Evolutionary conservation across 1,140 invertebrate species (phyloP), one percentile per base, ranked within the genome.

Genomic region (Aricia agestis): DNA sequence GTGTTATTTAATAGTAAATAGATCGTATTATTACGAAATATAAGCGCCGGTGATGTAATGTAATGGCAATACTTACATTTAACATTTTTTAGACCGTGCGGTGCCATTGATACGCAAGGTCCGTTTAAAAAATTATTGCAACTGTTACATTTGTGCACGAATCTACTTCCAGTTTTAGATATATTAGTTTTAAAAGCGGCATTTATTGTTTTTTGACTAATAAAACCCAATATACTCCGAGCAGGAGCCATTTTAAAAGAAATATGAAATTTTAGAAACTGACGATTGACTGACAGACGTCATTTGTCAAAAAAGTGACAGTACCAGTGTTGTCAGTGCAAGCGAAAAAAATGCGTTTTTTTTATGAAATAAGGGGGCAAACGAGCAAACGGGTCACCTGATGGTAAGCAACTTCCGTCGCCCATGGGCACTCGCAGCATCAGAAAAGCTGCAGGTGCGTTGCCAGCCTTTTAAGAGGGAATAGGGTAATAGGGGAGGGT

Each of bases 221-320:
- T 90, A 90, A 92, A 90, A 77, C 90, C 90, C 73, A 92, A 82
- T 76, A 92, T 82, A 89, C 87, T 92, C 79, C 87, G 82, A 63
- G 88, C 86, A 67, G 89, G 89, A 85, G 87, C 89, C 89, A 92
- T 92, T 85, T 90, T 74, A 73, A 78, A 80, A 79, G 83, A 77
- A 82, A 19, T 17, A 82, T 36, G 36, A 32, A 78, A 70, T 76
- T 69, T 32, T 32, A 32, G 32, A 36, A 36, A 80, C 75, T 76
- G 76, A 68, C 75, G 67, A 69, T 59, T 71, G 41, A 41, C 61
- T 18, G 57, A 59, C 42, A 36, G 25, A 25, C 25, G 25, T 25
- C 25, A 25, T 25, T 25, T 25, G 25, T 25, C 25, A 25, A 25
- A 25, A 25, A 25, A 25, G 25, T 25, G 25, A 25, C 25, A 25